phyloP scores from a whole-genome alignment of 2,888 invertebrate species.

The Argyresthia goedartella region DNA sequence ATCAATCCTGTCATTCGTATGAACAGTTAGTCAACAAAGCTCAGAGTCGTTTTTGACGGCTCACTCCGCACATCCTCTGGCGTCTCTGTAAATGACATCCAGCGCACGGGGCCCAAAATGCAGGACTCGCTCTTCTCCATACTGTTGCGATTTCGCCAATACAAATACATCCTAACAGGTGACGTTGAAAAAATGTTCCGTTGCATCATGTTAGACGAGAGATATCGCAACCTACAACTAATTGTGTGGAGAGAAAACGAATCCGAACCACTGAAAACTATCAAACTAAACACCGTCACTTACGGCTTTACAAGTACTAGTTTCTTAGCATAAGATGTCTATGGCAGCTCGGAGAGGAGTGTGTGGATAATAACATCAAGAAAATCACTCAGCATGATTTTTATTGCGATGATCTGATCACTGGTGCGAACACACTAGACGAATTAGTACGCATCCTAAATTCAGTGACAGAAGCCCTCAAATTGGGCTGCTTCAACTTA shows the following conservation, averaged over 20 bases:
- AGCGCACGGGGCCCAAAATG: constrained; percentile 5
- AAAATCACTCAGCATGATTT: constrained; percentile 5
- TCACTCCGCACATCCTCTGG: constrained; percentile 15
- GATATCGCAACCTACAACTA: constrained; percentile 3
- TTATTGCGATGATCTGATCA: constrained; percentile 4
- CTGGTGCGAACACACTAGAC: neutral
- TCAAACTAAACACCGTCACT: constrained; percentile 4
- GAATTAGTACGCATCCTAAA: neutral
- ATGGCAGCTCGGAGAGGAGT: constrained; percentile 5
- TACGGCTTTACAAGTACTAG: constrained; percentile 4
- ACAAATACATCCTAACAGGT: constrained; percentile 1
- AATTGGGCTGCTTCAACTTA: constrained; percentile 6
- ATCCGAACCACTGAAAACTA: constrained; percentile 1
- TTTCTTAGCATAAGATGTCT: constrained; percentile 3
- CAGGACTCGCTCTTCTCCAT: constrained; percentile 5
- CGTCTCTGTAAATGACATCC: constrained; percentile 6
- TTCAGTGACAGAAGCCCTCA: neutral
- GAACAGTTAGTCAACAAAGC: constrained; percentile 13
- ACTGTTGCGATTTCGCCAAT: neutral
- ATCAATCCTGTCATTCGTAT: constrained; percentile 14
- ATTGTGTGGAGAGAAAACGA: constrained; percentile 7
- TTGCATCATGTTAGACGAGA: neutral
- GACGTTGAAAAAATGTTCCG: constrained; percentile 17
- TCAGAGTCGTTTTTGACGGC: constrained; percentile 18
- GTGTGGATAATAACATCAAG: neutral